These are phyloP conservation scores for Tragelaphus scriptus DNA, from an alignment of 2,113 vertebrate species.

Conservation along the genomic window DNA sequence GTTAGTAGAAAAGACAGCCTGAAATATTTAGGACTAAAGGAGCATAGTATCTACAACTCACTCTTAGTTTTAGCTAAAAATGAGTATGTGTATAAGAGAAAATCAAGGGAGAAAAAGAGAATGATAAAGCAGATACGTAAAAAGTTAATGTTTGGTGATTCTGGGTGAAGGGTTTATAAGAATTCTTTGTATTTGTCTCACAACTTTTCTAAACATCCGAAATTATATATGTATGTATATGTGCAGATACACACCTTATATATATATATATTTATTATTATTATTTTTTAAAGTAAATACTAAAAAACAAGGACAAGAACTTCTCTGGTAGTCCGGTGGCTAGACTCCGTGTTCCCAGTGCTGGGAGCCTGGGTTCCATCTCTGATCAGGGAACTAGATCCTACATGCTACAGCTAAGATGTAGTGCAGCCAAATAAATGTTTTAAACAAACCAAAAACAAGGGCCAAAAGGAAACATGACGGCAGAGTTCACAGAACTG, in stretches of 20 bases:
- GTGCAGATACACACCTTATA: not conserved
- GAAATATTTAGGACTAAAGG: not conserved
- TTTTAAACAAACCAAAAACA: not conserved
- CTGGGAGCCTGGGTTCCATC: not conserved
- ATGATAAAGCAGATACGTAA: not conserved
- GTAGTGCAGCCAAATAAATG: not conserved
- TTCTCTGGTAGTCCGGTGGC: not conserved
- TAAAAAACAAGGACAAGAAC: not conserved
- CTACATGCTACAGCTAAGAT: not conserved
- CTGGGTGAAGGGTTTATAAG: not conserved
- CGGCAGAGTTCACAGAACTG: not conserved
- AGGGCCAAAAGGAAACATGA: not conserved
- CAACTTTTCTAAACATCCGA: not conserved
- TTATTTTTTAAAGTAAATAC: not conserved
- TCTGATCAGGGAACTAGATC: not conserved
- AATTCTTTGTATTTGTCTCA: conserved; percentile 5
- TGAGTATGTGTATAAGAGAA: not conserved
- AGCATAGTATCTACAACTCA: not conserved
- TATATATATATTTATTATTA: not conserved
- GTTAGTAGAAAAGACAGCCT: not conserved
- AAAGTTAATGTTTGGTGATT: not conserved
- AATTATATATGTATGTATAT: not conserved
- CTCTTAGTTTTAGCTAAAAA: not conserved
- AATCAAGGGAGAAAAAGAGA: not conserved
- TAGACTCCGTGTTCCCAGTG: not conserved